Evolutionary conservation across 2,113 vertebrate species (phyloP), one percentile per base, ranked within the genome.

Genomic region (Saimiri boliviensis): DNA sequence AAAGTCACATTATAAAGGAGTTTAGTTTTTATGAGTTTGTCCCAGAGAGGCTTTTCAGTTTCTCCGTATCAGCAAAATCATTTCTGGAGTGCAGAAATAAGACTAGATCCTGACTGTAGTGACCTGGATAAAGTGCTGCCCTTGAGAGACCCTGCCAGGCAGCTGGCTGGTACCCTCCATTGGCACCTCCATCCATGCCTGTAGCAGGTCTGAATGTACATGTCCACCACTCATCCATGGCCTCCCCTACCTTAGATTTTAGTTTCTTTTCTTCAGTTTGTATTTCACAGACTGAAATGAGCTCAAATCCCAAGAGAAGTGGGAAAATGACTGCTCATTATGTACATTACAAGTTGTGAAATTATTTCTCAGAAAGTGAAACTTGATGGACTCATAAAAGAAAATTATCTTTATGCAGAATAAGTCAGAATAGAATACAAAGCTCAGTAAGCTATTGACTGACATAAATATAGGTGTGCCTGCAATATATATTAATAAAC

Each of bases 321-420:
- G 0, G 60, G 20, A 73, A 96, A 83, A 70, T 68, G 32, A 79
- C 20, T 49, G 49, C 81, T 94, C 52, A 35, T 94, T 94, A 84
- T 93, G 45, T 89, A 7, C 23, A 68, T 93, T 93, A 60, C 49
- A 87, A 42, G 73, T 85, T 81, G 80, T 87, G 56, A 86, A 60
- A 84, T 92, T 94, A 96, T 80, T 96, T 95, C 89, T 94, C 89
- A 91, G 84, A 86, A 90, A 94, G 73, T 32, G 52, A 94, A 94
- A 93, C 70, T 84, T 91, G 77, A 89, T 87, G 40, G 74, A 70
- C 74, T 74, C 71, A 42, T 93, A 85, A 86, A 81, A 86, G 83
- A 97, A 95, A 96, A 84, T 73, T 89, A 83, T 94, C 45, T 96
- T 70, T 84, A 25, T 90, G 76, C 37, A 93, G 49, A 91, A 76